phyloP scores from a whole-genome alignment of 1,140 invertebrate species.

The Pogonognathellus flavescens region DNA sequence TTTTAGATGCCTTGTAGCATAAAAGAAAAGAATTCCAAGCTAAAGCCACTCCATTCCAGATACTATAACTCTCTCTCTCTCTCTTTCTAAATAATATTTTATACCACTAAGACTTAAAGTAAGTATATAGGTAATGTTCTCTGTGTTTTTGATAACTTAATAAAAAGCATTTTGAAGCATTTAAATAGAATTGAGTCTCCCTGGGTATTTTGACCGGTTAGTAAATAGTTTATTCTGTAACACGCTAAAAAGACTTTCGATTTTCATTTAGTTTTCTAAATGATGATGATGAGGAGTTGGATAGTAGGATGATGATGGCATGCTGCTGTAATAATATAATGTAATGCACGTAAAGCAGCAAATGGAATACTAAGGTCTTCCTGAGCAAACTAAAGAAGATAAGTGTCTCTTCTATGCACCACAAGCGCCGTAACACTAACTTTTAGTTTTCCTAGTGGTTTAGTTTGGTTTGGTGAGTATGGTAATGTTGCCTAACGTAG shows the following conservation, averaged over 20 bases:
- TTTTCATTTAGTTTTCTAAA: conserved; percentile 44
- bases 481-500: conserved; percentile 4
- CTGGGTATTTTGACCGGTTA: neutral
- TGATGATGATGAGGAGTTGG: conserved; percentile 29
- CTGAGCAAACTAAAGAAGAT: conserved; percentile 40
- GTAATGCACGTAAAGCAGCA: conserved; percentile 23
- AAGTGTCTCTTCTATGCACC: conserved; percentile 46
- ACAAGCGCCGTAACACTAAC: conserved; percentile 43
- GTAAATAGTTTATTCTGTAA: conserved; percentile 30
- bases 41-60: too few relatives aligned
- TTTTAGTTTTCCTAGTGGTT: conserved; percentile 41
- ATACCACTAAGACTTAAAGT: too few relatives aligned
- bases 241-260: conserved; percentile 44
- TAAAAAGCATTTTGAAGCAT: neutral
- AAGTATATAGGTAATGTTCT: neutral
- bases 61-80: too few relatives aligned
- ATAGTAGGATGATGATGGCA: neutral
- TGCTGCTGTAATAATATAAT: neutral
- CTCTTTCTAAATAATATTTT: too few relatives aligned
- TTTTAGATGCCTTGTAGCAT: too few relatives aligned
- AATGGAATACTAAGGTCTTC: conserved; percentile 47
- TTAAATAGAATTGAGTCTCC: neutral
- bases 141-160: neutral
- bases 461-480: conserved; percentile 9
- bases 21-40: too few relatives aligned